Percentiles rank a stretch among this genome's conserved stretches.
Evolutionary conservation across 2,797 vertebrate genomes (phyloP).

Genomic region (Fundulus diaphanus): DNA sequence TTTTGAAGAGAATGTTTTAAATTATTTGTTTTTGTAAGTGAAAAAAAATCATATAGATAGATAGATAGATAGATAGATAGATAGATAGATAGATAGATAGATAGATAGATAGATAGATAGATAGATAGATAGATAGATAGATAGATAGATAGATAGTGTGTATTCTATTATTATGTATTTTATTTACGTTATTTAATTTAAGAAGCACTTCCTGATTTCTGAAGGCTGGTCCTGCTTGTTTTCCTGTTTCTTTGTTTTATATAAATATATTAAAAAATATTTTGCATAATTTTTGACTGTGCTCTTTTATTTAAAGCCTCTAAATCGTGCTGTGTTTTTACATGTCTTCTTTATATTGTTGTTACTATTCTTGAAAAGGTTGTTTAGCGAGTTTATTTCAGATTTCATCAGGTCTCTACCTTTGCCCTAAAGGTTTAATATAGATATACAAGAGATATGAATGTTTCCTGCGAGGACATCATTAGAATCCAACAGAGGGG

Average conservation of each 20-base stretch:
- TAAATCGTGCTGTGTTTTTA: not conserved
- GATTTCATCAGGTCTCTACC: too few relatives aligned
- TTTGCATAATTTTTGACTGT: not conserved
- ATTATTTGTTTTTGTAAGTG: not conserved
- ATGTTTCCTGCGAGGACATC: too few relatives aligned
- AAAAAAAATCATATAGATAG: too few relatives aligned
- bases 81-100: slow-evolving; percentile 4
- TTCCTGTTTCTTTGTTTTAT: not conserved
- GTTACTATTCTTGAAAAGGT: too few relatives aligned
- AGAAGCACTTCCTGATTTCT: not conserved
- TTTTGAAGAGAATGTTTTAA: not conserved
- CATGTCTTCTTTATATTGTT: too few relatives aligned
- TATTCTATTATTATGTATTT: not conserved
- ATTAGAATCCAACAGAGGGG: too few relatives aligned
- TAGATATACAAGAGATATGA: too few relatives aligned
- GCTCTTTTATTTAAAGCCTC: not conserved
- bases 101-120: slow-evolving; percentile 8
- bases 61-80: not conserved
- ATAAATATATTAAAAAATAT: slow-evolving; percentile 7
- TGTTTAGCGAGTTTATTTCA: too few relatives aligned
- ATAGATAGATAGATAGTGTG: not conserved
- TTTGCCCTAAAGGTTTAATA: too few relatives aligned
- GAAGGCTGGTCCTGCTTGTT: slow-evolving; percentile 20
- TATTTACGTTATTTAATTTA: slow-evolving; percentile 2
- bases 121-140: slow-evolving; percentile 6